Base-by-base conservation (phyloP, 2,888 invertebrate species). In the Osmoderma eremita region DNA sequence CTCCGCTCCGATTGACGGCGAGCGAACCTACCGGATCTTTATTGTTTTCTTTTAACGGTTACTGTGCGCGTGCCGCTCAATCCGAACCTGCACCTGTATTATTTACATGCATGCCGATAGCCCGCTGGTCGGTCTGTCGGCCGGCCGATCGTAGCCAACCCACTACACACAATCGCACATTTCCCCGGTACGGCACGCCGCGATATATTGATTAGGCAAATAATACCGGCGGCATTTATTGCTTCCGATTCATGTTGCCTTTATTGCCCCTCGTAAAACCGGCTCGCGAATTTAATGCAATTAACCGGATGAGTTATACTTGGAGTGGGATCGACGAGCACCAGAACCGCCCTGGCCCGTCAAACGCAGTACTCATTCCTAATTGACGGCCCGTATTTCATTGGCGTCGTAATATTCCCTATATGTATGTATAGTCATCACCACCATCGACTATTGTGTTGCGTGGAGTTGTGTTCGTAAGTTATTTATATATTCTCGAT, bases 191-290 rank as follows among this genome's bases (percentile, higher is more conserved):
- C 41, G n/a, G 56, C 20, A 39, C 41, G 24, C 50, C 56, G 20
- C 56, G 41, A 41, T 39, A 18, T 61, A 61, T 61, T 30, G 58
- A 61, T 61, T 61, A 61, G 58, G 45, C 45, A 61, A 48, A 61
- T 61, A 61, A 61, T 61, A 61, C 58, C 58, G 45, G 30, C 36
- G 58, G 58, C 62, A 54, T 72, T 71, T 72, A 72, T 71, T 70
- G 62, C 72, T 71, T 72, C 72, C 72, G 70, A 69, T 71, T 71
- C 67, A 64, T 70, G 67, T 67, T 67, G 68, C 69, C 67, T 72
- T 72, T 70, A 71, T 70, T 63, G 67, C 69, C 63, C 67, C 49
- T 51, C 45, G 45, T 48, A 70, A 67, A 71, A 69, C 63, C 67
- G 63, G 63, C 69, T 54, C 67, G 45, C 67, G 53, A 63, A 63